Conservation (phyloP, 2,797 vertebrate genomes). For the Rhinella marina region DNA sequence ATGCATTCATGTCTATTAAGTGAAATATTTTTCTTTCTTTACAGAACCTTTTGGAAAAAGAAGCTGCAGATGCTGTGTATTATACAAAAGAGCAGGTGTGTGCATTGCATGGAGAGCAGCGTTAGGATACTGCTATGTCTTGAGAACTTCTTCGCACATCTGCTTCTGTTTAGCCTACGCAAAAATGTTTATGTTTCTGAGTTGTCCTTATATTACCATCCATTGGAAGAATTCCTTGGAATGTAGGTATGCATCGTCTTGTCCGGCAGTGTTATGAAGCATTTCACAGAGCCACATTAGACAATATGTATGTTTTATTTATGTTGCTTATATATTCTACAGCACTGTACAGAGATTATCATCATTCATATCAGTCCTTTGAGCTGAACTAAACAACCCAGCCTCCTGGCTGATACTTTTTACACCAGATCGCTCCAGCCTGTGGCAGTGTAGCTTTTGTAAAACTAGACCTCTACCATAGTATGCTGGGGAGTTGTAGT, state of each 20-base stretch:
- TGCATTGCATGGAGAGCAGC: not conserved
- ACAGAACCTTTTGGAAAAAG: constrained; percentile 16
- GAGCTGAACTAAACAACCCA: no score
- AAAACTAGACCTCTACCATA: no score
- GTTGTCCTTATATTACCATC: constrained; percentile 32
- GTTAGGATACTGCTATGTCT: constrained; percentile 38
- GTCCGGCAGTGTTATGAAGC: not conserved
- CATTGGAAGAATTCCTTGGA: constrained; percentile 14
- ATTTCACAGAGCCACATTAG: not conserved
- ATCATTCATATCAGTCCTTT: no score
- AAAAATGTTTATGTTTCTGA: constrained; percentile 33
- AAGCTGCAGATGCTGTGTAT: constrained; percentile 28
- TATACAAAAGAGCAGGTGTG: constrained; percentile 53
- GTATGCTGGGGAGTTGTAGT: no score
- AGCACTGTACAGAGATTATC: not conserved
- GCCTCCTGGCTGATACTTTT: no score
- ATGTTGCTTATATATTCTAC: not conserved
- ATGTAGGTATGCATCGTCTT: not conserved
- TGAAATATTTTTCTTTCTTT: not conserved
- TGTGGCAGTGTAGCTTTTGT: no score
- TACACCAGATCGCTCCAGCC: no score
- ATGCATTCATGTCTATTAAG: constrained; percentile 18
- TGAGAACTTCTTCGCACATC: constrained; percentile 54
- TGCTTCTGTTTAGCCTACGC: constrained; percentile 49
- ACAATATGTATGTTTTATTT: not conserved